Evolutionary conservation across 2,888 invertebrate genomes (phyloP).

Genomic region (Ischnus inquisitorius): DNA sequence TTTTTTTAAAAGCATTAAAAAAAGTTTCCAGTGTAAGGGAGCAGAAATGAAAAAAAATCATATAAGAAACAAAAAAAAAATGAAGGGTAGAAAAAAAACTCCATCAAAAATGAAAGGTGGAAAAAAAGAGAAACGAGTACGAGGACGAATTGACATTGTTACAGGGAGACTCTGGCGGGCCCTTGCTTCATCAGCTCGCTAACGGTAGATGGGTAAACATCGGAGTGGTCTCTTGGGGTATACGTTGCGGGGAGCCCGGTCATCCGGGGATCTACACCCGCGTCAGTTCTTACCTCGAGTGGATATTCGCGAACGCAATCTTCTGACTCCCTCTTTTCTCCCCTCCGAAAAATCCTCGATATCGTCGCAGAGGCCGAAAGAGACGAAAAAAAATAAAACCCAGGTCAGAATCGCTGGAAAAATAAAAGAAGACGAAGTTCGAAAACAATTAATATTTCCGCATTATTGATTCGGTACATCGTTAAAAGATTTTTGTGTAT

Average conservation of each 20-base stretch:
- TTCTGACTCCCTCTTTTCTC: slow-evolving; percentile 84
- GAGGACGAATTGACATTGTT: slow-evolving; percentile 67
- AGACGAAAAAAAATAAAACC: background rate
- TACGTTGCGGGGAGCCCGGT: slow-evolving; percentile 91
- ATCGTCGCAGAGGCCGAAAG: background rate
- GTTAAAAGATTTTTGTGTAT: slow-evolving; percentile 73
- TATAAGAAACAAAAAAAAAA: no score
- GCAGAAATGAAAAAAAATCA: background rate
- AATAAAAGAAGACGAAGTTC: slow-evolving; percentile 33
- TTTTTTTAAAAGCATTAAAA: no score
- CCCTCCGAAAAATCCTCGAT: background rate
- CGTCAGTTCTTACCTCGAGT: slow-evolving; percentile 90
- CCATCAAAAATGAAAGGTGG: slow-evolving; percentile 18
- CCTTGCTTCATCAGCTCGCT: slow-evolving; percentile 90
- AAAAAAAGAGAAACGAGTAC: slow-evolving; percentile 17
- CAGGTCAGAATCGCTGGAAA: background rate
- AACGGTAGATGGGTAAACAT: slow-evolving; percentile 92
- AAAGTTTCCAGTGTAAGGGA: no score
- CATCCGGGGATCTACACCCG: slow-evolving; percentile 93
- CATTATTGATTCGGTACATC: slow-evolving; percentile 79
- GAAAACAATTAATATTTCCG: slow-evolving; percentile 81
- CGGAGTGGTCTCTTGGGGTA: slow-evolving; percentile 95
- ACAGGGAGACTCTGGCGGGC: slow-evolving; percentile 95
- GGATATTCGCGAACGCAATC: slow-evolving; percentile 88
- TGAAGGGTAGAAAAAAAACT: no score